Percentiles rank a stretch among this genome's conserved stretches.
These are phyloP conservation scores for Metalampra italica DNA, from an alignment of 2,888 invertebrate species.

Conservation along the genomic window DNA sequence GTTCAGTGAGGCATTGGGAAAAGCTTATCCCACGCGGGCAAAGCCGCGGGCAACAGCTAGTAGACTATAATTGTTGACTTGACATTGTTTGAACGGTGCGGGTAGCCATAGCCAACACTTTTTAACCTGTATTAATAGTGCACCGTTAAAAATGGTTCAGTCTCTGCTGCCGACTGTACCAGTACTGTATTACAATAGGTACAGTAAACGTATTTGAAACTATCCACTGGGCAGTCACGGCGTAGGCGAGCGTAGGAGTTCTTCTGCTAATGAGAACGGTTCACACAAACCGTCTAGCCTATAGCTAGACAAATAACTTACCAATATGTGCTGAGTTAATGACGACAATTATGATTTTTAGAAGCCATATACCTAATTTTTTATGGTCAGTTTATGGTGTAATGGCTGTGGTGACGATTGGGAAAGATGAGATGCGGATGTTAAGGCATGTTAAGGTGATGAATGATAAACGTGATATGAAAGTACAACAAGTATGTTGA, in stretches of 20 bases:
- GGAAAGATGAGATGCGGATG: background rate
- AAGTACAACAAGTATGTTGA: too few species aligned
- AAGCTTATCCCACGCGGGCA: too few species aligned
- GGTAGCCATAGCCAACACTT: too few species aligned
- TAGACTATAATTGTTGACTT: too few species aligned
- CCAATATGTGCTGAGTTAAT: constrained; percentile 1
- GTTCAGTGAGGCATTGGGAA: too few species aligned
- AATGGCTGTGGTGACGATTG: background rate
- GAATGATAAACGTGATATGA: too few species aligned
- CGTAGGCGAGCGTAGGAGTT: constrained; percentile 39
- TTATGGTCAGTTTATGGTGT: background rate
- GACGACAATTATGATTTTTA: constrained; percentile 1
- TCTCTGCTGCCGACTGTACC: too few species aligned
- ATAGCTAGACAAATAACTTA: background rate
- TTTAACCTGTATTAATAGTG: too few species aligned
- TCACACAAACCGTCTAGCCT: constrained; percentile 39
- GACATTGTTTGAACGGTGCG: too few species aligned
- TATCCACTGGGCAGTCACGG: constrained; percentile 16
- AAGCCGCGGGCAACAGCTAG: too few species aligned
- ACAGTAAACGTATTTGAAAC: background rate
- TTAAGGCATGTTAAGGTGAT: background rate
- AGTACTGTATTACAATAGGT: background rate
- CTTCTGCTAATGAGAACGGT: constrained; percentile 39
- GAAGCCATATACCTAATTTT: background rate
- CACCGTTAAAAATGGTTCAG: too few species aligned